Conservation (phyloP, 2,113 vertebrate genomes). For the Perccottus glenii region DNA sequence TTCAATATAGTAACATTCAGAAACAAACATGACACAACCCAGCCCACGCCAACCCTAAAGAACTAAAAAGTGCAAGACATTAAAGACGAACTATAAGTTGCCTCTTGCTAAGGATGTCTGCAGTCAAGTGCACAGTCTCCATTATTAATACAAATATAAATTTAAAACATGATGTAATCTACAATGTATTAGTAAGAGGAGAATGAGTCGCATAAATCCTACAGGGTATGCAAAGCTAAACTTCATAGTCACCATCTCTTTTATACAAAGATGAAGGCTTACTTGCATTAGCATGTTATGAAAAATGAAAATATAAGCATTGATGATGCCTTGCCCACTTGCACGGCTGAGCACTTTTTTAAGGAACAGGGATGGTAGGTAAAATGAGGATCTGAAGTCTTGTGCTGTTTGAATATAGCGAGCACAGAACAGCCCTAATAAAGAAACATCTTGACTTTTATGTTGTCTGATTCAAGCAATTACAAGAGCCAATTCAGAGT, state of each 20-base stretch:
- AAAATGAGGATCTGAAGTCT: conserved; percentile 1
- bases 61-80: conserved; percentile 22
- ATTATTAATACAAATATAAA: conserved; percentile 18
- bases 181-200: neutral
- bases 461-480: conserved; percentile 58
- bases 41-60: conserved; percentile 31
- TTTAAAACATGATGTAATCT: conserved; percentile 38
- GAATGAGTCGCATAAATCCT: conserved; percentile 2
- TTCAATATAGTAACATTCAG: conserved; percentile 60
- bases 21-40: conserved; percentile 54
- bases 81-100: conserved; percentile 16
- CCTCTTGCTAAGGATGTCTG: conserved; percentile 21
- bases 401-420: conserved; percentile 14
- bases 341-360: conserved; percentile 23
- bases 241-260: neutral
- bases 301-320: conserved; percentile 37
- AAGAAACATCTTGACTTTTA: conserved; percentile 56
- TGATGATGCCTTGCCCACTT: conserved; percentile 19
- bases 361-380: conserved; percentile 10
- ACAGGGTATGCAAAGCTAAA: conserved; percentile 3
- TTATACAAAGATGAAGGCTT: conserved; percentile 1
- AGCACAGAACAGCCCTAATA: conserved; percentile 32
- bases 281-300: conserved; percentile 30
- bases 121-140: conserved; percentile 25
- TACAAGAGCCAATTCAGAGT: conserved; percentile 50